phyloP scores from a whole-genome alignment of 2,888 invertebrate genomes.

The Lamellibrachia satsuma region DNA sequence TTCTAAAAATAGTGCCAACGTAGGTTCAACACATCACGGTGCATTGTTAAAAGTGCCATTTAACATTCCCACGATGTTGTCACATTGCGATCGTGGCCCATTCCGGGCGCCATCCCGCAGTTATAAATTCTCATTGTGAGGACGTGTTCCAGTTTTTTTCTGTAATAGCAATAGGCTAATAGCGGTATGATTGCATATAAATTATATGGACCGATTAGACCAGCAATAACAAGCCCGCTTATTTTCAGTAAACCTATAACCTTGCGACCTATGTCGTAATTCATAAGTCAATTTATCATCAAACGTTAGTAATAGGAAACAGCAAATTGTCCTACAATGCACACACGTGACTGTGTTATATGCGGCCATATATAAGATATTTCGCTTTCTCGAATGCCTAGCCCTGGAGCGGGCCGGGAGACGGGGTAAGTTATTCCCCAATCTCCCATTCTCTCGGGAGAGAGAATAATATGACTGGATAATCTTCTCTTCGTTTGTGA shows the following conservation, averaged over 20 bases:
- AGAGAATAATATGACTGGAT: too few relatives aligned
- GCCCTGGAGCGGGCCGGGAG: too few relatives aligned
- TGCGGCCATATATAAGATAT: too few relatives aligned
- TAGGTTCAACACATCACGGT: not conserved
- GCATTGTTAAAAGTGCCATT: not conserved
- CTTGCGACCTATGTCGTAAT: not conserved
- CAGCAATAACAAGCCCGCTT: not conserved
- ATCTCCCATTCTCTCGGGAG: too few relatives aligned
- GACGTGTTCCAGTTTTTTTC: slow-evolving; percentile 3
- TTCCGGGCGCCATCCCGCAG: not conserved
- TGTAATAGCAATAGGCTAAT: not conserved
- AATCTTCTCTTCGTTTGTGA: too few relatives aligned
- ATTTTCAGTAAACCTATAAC: not conserved
- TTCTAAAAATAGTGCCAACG: too few relatives aligned
- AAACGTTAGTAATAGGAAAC: not conserved
- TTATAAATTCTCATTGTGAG: not conserved
- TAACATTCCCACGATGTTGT: slow-evolving; percentile 6
- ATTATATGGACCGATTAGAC: not conserved
- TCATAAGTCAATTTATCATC: not conserved
- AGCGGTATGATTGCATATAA: not conserved
- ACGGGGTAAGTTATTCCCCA: too few relatives aligned
- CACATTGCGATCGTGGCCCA: not conserved
- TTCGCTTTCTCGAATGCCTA: too few relatives aligned
- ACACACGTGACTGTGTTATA: too few relatives aligned
- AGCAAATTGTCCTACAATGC: not conserved